These are phyloP conservation scores for Scalopus aquaticus DNA, from an alignment of 2,113 vertebrate genomes.

Conservation along the genomic window DNA sequence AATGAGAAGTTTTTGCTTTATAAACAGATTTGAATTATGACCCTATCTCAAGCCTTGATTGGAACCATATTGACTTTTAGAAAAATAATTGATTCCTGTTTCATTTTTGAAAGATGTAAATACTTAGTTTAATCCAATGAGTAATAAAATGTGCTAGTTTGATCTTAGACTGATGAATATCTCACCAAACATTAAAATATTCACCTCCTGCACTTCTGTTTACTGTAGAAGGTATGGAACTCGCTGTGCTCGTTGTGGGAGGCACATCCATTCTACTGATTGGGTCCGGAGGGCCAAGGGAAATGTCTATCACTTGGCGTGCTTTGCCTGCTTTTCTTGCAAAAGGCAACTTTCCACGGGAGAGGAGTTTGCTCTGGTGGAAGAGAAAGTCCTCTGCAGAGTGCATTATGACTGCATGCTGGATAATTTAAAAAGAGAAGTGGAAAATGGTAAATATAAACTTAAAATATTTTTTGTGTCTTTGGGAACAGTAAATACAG, in stretches of 20 bases:
- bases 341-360: constrained; percentile 98
- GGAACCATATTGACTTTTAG: background rate
- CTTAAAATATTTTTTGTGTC: constrained; percentile 48
- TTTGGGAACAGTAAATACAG: constrained; percentile 9
- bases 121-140: background rate
- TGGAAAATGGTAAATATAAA: constrained; percentile 92
- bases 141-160: background rate
- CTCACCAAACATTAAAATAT: constrained; percentile 2
- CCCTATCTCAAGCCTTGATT: constrained; percentile 19
- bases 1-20: constrained; percentile 7
- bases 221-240: constrained; percentile 94
- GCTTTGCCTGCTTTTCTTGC: constrained; percentile 99
- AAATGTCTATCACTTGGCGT: constrained; percentile 96
- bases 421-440: constrained; percentile 97
- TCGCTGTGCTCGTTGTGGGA: constrained; percentile 95
- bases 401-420: constrained; percentile 98
- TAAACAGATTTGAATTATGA: constrained; percentile 37
- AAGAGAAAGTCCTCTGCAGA: constrained; percentile 96
- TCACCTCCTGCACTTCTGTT: background rate
- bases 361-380: constrained; percentile 98
- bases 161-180: background rate
- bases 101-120: constrained; percentile 46
- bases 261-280: constrained; percentile 97
- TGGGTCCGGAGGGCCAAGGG: constrained; percentile 98
- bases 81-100: constrained; percentile 27